phyloP scores from a whole-genome alignment of 2,888 invertebrate genomes.

The Orchestes rusci region DNA sequence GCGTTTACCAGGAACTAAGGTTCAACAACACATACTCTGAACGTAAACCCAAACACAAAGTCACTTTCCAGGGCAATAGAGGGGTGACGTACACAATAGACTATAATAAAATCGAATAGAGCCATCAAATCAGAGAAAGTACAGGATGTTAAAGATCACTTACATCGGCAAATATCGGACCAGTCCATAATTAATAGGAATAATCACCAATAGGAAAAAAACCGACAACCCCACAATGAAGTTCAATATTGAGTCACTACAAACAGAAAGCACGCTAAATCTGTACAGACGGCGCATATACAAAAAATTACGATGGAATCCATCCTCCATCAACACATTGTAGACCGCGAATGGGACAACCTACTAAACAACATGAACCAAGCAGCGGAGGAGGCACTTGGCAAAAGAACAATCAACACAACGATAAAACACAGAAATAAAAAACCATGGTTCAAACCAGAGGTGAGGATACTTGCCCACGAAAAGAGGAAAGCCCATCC shows the following conservation, averaged over 20 bases:
- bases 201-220: neutral
- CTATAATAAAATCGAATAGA: neutral
- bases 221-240: neutral
- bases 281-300: neutral
- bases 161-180: neutral
- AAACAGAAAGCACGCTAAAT: neutral
- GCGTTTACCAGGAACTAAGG: neutral
- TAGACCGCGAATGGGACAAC: too few relatives aligned
- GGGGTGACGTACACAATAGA: neutral
- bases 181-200: neutral
- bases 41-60: neutral
- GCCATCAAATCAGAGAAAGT: neutral
- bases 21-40: constrained; percentile 1
- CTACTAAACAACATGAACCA: too few relatives aligned
- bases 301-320: too few relatives aligned
- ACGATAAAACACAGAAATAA: too few relatives aligned
- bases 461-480: too few relatives aligned
- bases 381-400: neutral
- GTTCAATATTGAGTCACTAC: neutral
- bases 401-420: neutral
- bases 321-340: too few relatives aligned
- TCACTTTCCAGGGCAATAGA: neutral
- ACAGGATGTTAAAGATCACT: neutral
- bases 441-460: too few relatives aligned
- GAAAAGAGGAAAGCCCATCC: too few relatives aligned